These are phyloP conservation scores for Circaetus gallicus DNA, from an alignment of 2,113 vertebrate species.

Conservation along the genomic window DNA sequence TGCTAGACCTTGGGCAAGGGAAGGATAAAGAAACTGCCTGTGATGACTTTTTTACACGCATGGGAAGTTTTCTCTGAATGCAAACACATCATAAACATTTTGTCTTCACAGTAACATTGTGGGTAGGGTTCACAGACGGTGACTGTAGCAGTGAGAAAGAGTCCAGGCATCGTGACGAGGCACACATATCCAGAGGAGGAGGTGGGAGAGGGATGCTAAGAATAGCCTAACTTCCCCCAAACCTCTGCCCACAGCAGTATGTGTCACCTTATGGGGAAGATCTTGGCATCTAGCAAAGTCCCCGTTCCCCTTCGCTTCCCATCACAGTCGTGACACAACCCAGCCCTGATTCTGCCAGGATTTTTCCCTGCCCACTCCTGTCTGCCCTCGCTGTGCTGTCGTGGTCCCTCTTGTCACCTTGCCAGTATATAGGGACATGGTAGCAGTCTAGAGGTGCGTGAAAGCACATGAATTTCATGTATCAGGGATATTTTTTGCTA, in stretches of 20 bases:
- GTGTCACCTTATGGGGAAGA: slow-evolving; percentile 22
- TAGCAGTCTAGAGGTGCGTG: not conserved
- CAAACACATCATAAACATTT: not conserved
- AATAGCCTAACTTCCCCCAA: slow-evolving; percentile 32
- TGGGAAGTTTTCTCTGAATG: not conserved
- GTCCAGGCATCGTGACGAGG: not conserved
- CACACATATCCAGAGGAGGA: not conserved
- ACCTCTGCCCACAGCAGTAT: slow-evolving; percentile 3
- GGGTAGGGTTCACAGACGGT: slow-evolving; percentile 18
- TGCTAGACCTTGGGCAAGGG: not conserved
- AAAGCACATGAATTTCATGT: not conserved
- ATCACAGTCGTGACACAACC: not conserved
- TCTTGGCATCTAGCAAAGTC: not conserved
- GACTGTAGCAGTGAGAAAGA: not conserved
- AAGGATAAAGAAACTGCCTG: not conserved
- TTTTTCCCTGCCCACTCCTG: not conserved
- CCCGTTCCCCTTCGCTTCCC: not conserved
- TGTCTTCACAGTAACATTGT: not conserved
- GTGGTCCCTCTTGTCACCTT: not conserved
- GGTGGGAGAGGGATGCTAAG: not conserved
- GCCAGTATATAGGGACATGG: accelerated
- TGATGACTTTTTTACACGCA: not conserved
- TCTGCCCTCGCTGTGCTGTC: accelerated
- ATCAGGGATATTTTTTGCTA: not conserved
- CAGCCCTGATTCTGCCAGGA: not conserved